Conservation (phyloP, 2,888 invertebrate species). For the Rhopalosiphum nymphaeae region DNA sequence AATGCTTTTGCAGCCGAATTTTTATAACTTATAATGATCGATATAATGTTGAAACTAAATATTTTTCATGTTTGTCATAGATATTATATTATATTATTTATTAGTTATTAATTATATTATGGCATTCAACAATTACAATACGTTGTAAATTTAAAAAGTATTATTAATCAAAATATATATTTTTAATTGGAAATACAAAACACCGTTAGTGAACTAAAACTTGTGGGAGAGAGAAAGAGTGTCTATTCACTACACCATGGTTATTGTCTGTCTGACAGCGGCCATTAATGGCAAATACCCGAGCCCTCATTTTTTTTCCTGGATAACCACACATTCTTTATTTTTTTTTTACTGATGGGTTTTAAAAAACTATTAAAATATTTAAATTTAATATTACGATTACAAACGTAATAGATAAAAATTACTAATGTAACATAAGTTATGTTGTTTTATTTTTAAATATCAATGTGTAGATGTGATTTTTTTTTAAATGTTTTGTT, state of each 20-base stretch:
- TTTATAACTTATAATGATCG: too few relatives aligned
- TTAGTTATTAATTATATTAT: neutral
- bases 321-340: neutral
- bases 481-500: neutral
- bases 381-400: neutral
- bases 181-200: neutral
- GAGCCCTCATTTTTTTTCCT: neutral
- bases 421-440: neutral
- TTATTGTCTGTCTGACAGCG: neutral
- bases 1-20: too few relatives aligned
- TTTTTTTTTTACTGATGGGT: neutral
- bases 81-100: too few relatives aligned
- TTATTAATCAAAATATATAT: neutral
- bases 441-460: neutral
- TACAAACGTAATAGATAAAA: neutral
- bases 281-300: too few relatives aligned
- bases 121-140: too few relatives aligned
- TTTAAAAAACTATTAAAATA: neutral
- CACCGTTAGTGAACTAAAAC: neutral
- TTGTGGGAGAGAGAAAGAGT: neutral
- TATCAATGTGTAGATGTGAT: neutral
- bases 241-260: neutral
- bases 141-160: neutral
- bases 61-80: neutral
- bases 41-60: neutral